Conservation (phyloP, 2,797 vertebrate species). For the Chlorospingus semifuscus region DNA sequence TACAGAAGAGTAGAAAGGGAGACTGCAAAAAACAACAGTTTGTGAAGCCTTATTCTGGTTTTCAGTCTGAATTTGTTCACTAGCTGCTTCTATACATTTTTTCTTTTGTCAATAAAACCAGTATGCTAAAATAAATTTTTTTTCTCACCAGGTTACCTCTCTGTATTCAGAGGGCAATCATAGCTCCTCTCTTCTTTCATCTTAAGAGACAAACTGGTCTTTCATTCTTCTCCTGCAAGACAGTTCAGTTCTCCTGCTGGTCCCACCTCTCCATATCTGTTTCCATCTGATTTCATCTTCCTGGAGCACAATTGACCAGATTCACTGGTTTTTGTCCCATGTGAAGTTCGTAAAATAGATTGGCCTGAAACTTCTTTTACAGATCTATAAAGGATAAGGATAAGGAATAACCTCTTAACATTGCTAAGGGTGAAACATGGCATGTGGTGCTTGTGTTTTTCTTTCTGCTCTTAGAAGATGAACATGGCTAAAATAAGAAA, state of each 20-base stretch:
- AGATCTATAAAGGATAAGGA: neutral
- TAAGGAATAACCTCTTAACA: neutral
- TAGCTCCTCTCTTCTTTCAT: neutral
- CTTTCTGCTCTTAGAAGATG: neutral
- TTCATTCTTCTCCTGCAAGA: neutral
- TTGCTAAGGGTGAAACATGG: neutral
- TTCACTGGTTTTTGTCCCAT: neutral
- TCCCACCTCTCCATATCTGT: neutral
- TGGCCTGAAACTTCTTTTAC: neutral
- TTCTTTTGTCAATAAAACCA: neutral
- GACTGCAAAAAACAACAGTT: neutral
- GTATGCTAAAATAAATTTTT: neutral
- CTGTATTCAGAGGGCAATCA: neutral
- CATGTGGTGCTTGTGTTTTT: neutral
- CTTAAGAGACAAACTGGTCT: neutral
- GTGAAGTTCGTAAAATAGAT: neutral
- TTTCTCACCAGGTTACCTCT: neutral
- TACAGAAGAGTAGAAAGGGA: neutral
- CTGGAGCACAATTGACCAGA: neutral
- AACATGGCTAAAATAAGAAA: neutral
- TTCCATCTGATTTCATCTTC: neutral
- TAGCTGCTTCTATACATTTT: neutral
- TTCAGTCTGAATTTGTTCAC: neutral
- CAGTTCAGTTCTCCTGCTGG: neutral
- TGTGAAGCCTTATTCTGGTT: neutral